Conservation (phyloP, 2,113 vertebrate species). For the Halichoeres trimaculatus region DNA sequence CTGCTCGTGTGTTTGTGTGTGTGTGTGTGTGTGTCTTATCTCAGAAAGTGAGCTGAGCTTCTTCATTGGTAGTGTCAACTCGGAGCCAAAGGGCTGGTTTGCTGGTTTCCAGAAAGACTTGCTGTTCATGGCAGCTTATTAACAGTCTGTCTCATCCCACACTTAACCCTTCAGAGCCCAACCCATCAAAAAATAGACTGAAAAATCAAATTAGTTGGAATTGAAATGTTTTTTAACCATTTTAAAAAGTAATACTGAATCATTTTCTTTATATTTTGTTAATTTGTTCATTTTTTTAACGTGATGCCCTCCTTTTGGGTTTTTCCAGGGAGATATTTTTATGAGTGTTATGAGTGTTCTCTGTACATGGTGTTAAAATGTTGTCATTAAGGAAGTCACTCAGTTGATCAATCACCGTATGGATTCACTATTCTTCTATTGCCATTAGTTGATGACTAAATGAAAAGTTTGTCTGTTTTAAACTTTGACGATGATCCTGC, state of each 20-base stretch:
- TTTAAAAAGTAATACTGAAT: too few species aligned
- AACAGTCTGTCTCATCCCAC: conserved; percentile 12
- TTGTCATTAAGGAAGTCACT: neutral
- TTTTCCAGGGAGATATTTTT: too few species aligned
- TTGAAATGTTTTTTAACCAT: too few species aligned
- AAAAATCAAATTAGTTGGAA: too few species aligned
- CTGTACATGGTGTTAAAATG: neutral
- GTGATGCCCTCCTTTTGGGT: too few species aligned
- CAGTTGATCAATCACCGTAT: neutral
- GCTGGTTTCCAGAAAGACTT: neutral
- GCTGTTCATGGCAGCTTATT: conserved; percentile 4
- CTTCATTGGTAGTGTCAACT: neutral
- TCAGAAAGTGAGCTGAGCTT: conserved; percentile 7
- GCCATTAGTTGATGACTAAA: neutral
- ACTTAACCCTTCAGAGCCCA: too few species aligned
- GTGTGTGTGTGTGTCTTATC: neutral
- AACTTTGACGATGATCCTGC: neutral
- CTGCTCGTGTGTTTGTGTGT: neutral
- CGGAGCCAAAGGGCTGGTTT: neutral
- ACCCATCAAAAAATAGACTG: too few species aligned
- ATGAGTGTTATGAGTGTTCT: too few species aligned
- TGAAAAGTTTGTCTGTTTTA: neutral
- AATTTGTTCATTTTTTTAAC: too few species aligned
- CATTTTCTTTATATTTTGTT: too few species aligned
- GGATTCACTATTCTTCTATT: neutral